These are phyloP conservation scores for Brachyopa scutellaris DNA, from an alignment of 2,888 invertebrate genomes.

Conservation along the genomic window DNA sequence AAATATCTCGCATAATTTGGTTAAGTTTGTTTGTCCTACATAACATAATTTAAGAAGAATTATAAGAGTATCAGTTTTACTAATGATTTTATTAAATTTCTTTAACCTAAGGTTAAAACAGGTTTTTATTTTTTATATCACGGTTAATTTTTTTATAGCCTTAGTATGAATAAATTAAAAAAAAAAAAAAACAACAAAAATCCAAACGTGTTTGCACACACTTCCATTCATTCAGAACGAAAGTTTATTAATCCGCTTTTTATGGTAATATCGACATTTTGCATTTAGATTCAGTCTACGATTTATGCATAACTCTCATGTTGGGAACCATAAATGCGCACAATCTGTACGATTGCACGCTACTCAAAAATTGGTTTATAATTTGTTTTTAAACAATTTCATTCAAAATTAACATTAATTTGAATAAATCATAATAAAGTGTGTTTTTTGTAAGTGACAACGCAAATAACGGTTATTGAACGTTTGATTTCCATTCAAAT, in stretches of 20 bases:
- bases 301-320: not conserved
- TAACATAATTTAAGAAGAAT: not conserved
- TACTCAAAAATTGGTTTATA: not conserved
- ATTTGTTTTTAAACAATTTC: not conserved
- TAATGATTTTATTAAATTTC: not conserved
- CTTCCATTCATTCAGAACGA: constrained; percentile 49
- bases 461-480: not conserved
- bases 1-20: not conserved
- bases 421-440: not conserved
- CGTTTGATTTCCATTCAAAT: too few relatives aligned
- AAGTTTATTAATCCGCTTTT: constrained; percentile 58
- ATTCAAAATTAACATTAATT: not conserved
- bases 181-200: too few relatives aligned
- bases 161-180: constrained; percentile 20
- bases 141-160: constrained; percentile 7
- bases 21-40: not conserved
- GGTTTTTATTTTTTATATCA: not conserved
- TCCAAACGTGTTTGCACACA: constrained; percentile 30
- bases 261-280: constrained; percentile 66
- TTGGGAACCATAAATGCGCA: constrained; percentile 16
- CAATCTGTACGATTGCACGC: not conserved
- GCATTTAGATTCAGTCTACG: constrained; percentile 10
- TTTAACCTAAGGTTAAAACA: not conserved
- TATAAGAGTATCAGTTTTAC: not conserved
- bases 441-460: not conserved